Percentiles rank a stretch among this genome's conserved stretches.
These are phyloP conservation scores for Illadopsis cleaveri DNA, from an alignment of 2,113 vertebrate genomes.

Conservation along the genomic window DNA sequence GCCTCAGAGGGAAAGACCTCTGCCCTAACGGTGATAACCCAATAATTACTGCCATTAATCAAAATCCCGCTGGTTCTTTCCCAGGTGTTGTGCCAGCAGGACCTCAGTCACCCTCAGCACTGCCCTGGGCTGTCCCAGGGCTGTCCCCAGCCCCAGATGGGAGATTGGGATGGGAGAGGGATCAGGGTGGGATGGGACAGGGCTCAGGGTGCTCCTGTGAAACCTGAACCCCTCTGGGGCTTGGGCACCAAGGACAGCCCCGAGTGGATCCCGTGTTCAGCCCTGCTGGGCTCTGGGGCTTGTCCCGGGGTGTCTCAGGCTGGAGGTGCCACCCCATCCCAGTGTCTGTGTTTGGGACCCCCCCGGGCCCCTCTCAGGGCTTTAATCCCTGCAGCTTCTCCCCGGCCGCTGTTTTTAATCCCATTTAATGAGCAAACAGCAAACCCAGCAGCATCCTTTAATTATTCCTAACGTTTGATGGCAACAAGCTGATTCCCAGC, in stretches of 20 bases:
- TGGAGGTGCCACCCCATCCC: neutral
- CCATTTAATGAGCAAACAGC: neutral
- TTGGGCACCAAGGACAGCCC: neutral
- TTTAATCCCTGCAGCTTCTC: neutral
- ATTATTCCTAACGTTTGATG: neutral
- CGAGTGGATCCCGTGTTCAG: neutral
- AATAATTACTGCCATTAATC: neutral
- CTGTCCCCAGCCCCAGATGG: neutral
- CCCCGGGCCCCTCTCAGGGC: accelerated
- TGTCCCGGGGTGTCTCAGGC: too few relatives aligned
- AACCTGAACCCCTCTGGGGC: neutral
- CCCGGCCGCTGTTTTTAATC: neutral
- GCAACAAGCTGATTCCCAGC: neutral
- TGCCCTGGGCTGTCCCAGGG: neutral
- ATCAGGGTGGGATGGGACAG: neutral
- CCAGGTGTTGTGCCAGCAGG: neutral
- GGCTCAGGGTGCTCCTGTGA: neutral
- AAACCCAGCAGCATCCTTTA: neutral
- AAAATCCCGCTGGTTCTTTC: neutral
- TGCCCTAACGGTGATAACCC: neutral
- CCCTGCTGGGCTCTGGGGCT: accelerated
- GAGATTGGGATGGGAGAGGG: neutral
- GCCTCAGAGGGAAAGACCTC: neutral
- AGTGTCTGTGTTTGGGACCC: neutral
- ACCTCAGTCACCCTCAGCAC: neutral